These are phyloP conservation scores for Carassius auratus DNA, from an alignment of 2,113 vertebrate genomes.

Conservation along the genomic window DNA sequence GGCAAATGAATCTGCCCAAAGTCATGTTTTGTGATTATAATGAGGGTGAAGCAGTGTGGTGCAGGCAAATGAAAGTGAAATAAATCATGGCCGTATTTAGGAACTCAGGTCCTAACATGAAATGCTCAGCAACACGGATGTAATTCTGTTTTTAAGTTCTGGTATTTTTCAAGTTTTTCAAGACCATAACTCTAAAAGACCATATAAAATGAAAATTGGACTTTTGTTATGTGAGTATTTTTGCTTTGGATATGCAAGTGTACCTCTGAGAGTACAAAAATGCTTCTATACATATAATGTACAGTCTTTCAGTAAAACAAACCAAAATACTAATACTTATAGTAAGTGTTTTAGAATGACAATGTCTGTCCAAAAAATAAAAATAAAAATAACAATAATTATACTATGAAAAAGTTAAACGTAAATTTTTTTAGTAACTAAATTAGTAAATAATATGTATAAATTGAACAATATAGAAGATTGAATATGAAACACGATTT, in stretches of 20 bases:
- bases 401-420: too few species aligned
- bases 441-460: background rate
- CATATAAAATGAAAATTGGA: background rate
- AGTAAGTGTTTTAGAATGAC: too few species aligned
- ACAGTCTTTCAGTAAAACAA: too few species aligned
- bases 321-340: too few species aligned
- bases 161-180: background rate
- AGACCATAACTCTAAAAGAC: background rate
- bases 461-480: background rate
- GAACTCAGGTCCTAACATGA: background rate
- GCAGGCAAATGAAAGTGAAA: slow-evolving; percentile 21
- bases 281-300: too few species aligned
- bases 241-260: background rate
- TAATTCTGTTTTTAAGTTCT: background rate
- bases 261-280: too few species aligned
- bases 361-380: too few species aligned
- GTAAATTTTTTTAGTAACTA: too few species aligned
- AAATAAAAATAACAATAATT: too few species aligned
- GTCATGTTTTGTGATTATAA: slow-evolving; percentile 45
- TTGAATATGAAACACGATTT: too few species aligned
- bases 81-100: slow-evolving; percentile 15
- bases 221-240: background rate
- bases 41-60: slow-evolving; percentile 29
- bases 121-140: background rate
- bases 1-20: slow-evolving; percentile 38